Evolutionary conservation across 2,888 invertebrate species (phyloP), one percentile per base, ranked within the genome.

Genomic region (Laothoe populi): DNA sequence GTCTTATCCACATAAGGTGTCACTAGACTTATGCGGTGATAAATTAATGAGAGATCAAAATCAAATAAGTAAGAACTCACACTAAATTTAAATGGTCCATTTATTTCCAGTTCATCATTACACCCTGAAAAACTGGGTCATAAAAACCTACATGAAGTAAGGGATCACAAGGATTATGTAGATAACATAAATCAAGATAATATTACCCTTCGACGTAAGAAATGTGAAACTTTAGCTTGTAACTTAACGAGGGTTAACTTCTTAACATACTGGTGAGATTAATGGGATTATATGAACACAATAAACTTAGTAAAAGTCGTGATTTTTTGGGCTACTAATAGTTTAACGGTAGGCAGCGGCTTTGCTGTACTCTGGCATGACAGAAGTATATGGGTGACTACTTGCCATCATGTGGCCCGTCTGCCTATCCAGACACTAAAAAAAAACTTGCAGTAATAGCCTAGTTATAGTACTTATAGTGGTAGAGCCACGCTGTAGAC

Each of bases 151-250:
- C 44, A 1, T 1, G 3, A 23, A 23, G 21, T 10, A 45, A 8
- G 4, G 7, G 45, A 45, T 45, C 21, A 10, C 4, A 45, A 45
- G 1, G 45, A 45, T 45, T 45, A 45, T 3, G 19, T 16, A 45
- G 45, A 11, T 46, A 23, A 46, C 23, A 46, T 46, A 46, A 46
- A 46, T 46, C 46, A 23, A 23, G 42, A 16, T 23, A 45, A 45
- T 16, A 21, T 16, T 42, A 21, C 23, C 23, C 46, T 46, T 23
- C 13, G n/a, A 23, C 21, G 10, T 45, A 21, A 45, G 11, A 44
- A 19, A 19, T 1, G 44, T 44, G 19, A 44, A 19, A 44, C 44
- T 3, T 40, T 13, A 40, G 40, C 40, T 4, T 13, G 40, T 40
- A 11, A 40, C 40, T 40, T 40, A 23, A 26, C 2, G 11, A 13